Evolutionary conservation across 2,888 invertebrate species (phyloP).

Genomic region (Magallana nippona): DNA sequence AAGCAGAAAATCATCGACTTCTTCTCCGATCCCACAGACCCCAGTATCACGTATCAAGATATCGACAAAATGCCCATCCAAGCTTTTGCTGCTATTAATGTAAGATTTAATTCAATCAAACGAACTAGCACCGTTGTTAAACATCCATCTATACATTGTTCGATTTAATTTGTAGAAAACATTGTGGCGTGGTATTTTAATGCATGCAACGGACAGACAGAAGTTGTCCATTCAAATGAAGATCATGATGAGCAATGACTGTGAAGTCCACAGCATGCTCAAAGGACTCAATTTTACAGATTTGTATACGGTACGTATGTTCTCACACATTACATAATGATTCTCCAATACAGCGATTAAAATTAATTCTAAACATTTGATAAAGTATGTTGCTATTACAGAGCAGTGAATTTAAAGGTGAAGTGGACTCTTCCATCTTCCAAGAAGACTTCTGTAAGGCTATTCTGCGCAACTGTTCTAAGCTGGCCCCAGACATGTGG

Average conservation of each 20-base stretch:
- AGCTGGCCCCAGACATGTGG: neutral
- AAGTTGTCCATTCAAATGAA: neutral
- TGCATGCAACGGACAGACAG: neutral
- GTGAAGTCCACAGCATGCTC: neutral
- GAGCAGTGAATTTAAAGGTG: neutral
- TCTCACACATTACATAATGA: neutral
- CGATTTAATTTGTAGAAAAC: neutral
- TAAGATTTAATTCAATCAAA: neutral
- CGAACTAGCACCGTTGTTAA: neutral
- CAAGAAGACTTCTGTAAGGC: neutral
- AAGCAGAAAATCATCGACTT: neutral
- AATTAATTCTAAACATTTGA: no score
- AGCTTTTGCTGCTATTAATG: neutral
- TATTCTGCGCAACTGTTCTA: neutral
- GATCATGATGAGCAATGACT: neutral
- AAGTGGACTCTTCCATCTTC: neutral
- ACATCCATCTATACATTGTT: no score
- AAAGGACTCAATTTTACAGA: neutral
- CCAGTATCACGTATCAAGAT: neutral
- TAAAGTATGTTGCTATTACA: neutral
- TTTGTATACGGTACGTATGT: neutral
- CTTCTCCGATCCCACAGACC: neutral
- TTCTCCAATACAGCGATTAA: no score
- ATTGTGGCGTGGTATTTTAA: neutral
- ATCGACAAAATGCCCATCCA: neutral